These are phyloP conservation scores for Phalacrocorax brasilianus DNA, from an alignment of 2,113 vertebrate species.

Conservation along the genomic window DNA sequence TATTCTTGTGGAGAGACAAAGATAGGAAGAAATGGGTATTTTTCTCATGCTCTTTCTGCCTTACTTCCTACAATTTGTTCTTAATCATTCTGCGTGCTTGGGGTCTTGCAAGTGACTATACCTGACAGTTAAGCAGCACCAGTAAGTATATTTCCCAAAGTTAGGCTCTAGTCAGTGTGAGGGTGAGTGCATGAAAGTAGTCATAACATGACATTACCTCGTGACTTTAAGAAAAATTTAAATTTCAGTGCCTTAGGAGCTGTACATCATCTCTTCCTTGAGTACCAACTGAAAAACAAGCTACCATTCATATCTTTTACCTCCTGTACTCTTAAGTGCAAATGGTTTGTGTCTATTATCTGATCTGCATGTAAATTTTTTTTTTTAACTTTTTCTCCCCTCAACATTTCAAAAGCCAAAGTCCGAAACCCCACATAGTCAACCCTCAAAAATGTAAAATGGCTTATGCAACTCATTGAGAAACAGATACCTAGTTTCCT, in stretches of 20 bases:
- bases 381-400: neutral
- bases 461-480: neutral
- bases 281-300: neutral
- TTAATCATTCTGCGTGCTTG: neutral
- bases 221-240: neutral
- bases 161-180: neutral
- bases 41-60: neutral
- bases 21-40: rapidly evolving
- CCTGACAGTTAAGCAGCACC: neutral
- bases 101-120: neutral
- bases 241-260: neutral
- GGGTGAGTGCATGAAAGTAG: neutral
- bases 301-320: neutral
- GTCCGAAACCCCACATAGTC: neutral
- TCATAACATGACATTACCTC: neutral
- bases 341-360: neutral
- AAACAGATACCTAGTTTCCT: neutral
- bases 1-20: neutral
- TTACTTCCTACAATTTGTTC: neutral
- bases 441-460: neutral
- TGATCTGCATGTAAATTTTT: neutral
- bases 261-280: neutral
- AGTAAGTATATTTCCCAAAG: neutral
- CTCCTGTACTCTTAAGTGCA: neutral
- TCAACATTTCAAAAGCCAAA: neutral